Evolutionary conservation across 2,888 invertebrate genomes (phyloP).

Genomic region (Drosophila recens): DNA sequence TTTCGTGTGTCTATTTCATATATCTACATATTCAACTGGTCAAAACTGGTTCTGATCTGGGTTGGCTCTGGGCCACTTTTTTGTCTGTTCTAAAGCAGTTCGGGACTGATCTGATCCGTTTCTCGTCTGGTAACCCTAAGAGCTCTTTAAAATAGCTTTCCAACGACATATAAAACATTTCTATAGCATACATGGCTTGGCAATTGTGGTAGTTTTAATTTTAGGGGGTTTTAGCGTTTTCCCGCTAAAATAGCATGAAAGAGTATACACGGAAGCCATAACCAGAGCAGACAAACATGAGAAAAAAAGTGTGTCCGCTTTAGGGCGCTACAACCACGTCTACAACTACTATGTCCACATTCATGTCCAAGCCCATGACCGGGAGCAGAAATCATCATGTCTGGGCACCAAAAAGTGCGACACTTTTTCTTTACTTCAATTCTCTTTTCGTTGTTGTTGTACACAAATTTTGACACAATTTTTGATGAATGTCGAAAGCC

Average conservation of each 20-base stretch:
- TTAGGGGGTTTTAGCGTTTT: too few species aligned
- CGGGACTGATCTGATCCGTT: too few species aligned
- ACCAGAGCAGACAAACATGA: constrained; percentile 2
- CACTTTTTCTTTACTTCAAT: constrained; percentile 9
- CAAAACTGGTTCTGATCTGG: too few species aligned
- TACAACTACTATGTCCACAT: background rate
- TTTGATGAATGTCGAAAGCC: constrained; percentile 74
- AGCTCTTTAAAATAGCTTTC: too few species aligned
- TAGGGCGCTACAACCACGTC: background rate
- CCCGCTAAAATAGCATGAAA: background rate
- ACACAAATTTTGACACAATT: constrained; percentile 72
- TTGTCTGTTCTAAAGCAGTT: too few species aligned
- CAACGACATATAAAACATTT: too few species aligned
- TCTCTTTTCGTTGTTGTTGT: constrained; percentile 10
- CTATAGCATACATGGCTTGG: too few species aligned
- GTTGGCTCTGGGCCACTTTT: too few species aligned
- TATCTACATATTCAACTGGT: too few species aligned
- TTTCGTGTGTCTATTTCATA: too few species aligned
- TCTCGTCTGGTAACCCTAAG: too few species aligned
- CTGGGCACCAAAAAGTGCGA: constrained; percentile 38
- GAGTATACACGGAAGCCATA: constrained; percentile 2
- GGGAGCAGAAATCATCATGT: constrained; percentile 48
- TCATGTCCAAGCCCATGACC: constrained; percentile 11
- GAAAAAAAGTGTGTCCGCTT: background rate
- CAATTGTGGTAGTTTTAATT: too few species aligned